These are phyloP conservation scores for Camponotus fellah DNA, from an alignment of 2,888 invertebrate genomes.

Conservation along the genomic window DNA sequence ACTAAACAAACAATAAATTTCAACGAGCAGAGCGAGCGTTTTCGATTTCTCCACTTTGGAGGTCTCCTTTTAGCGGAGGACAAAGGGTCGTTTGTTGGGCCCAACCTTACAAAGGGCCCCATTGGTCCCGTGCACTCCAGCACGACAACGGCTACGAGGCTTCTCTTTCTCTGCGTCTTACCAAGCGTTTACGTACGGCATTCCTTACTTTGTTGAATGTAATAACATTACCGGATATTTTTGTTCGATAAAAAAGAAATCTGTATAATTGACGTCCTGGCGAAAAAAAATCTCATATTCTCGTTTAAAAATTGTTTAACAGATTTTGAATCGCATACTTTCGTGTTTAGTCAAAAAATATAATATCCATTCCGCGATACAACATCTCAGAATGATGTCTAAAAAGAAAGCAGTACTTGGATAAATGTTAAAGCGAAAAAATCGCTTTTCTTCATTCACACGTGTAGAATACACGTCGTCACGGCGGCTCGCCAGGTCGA, in stretches of 20 bases:
- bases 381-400: neutral
- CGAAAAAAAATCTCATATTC: neutral
- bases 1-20: constrained; percentile 81
- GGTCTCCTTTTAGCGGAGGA: constrained; percentile 68
- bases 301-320: neutral
- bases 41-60: constrained; percentile 67
- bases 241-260: neutral
- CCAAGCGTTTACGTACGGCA: constrained; percentile 39
- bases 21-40: constrained; percentile 74
- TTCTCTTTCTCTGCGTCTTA: constrained; percentile 40
- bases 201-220: constrained; percentile 35
- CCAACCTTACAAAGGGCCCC: constrained; percentile 77
- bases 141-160: constrained; percentile 36
- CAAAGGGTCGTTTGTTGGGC: constrained; percentile 79
- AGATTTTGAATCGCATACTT: neutral
- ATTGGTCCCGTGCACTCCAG: constrained; percentile 69
- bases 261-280: neutral
- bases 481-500: constrained; percentile 67
- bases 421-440: constrained; percentile 61
- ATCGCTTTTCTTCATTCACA: constrained; percentile 63
- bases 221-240: constrained; percentile 11
- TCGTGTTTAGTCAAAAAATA: neutral
- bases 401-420: constrained; percentile 39
- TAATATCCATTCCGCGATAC: neutral
- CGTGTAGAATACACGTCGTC: constrained; percentile 66